Evolutionary conservation across 92 coral and sea anemone species (phyloP).

Genomic region (Nematostella vectensis): DNA sequence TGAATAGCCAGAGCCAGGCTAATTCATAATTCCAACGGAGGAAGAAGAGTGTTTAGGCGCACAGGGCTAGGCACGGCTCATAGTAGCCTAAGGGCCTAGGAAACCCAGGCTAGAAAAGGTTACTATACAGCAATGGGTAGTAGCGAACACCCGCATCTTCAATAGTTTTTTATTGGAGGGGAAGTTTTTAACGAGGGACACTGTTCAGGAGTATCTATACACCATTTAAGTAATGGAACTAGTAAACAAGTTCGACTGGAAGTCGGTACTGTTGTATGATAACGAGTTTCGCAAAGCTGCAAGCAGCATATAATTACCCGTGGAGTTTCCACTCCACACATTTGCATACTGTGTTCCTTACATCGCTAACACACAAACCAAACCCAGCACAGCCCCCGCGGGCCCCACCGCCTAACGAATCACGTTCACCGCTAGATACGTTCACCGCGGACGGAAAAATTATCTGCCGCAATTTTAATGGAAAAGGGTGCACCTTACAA

Average conservation of each 20-base stretch:
- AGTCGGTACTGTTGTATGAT: conserved; percentile 15
- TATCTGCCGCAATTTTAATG: conserved; percentile 15
- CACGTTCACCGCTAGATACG: neutral
- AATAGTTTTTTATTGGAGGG: conserved; percentile 1
- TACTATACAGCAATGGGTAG: conserved; percentile 11
- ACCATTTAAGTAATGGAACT: conserved; percentile 43
- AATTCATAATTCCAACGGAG: conserved; percentile 2
- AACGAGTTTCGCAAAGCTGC: conserved; percentile 37
- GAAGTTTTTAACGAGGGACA: neutral
- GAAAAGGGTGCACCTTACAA: neutral
- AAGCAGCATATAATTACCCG: conserved; percentile 23
- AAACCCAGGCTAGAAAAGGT: conserved; percentile 1
- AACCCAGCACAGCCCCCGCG: neutral
- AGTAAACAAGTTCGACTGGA: conserved; percentile 20
- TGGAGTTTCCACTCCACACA: conserved; percentile 43
- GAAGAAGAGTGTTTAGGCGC: conserved; percentile 1
- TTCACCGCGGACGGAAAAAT: conserved; percentile 8
- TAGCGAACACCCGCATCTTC: conserved; percentile 10
- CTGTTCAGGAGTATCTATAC: conserved; percentile 19
- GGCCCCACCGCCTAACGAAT: neutral
- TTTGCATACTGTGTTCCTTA: conserved; percentile 26
- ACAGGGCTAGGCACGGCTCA: conserved; percentile 1
- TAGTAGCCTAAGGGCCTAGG: conserved; percentile 8
- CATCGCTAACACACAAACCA: conserved; percentile 7
- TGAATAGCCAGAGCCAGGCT: neutral